Conservation (phyloP, 2,113 vertebrate genomes). For the Bungarus multicinctus region DNA sequence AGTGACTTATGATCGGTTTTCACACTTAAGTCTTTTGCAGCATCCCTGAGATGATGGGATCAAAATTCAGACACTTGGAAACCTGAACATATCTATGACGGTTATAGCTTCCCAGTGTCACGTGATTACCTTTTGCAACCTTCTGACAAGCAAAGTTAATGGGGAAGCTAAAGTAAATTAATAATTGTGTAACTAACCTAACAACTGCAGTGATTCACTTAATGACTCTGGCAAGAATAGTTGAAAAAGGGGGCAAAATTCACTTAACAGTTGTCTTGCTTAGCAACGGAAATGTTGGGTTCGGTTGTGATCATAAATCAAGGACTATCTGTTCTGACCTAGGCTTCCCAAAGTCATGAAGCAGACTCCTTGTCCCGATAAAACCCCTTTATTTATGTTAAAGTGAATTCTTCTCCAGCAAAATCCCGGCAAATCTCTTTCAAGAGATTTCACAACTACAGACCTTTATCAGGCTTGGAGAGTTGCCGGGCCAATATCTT, state of each 20-base stretch:
- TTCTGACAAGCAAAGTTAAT: not conserved
- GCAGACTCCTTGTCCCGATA: too few relatives aligned
- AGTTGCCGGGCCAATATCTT: too few relatives aligned
- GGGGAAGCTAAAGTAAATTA: not conserved
- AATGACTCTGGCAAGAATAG: not conserved
- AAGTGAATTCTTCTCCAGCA: too few relatives aligned
- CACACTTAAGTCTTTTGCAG: not conserved
- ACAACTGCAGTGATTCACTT: not conserved
- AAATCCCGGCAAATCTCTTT: too few relatives aligned
- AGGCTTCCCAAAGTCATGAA: too few relatives aligned
- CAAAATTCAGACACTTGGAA: not conserved
- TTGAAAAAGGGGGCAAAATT: not conserved
- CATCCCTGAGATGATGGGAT: not conserved
- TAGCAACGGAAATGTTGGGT: not conserved
- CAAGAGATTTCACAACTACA: too few relatives aligned
- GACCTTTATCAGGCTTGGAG: too few relatives aligned
- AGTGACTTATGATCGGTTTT: not conserved
- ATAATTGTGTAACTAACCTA: not conserved
- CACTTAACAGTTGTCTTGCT: not conserved
- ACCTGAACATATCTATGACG: not conserved
- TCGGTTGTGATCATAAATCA: not conserved
- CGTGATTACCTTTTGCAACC: not conserved
- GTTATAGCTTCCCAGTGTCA: not conserved
- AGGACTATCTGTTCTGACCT: not conserved
- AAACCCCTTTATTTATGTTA: too few relatives aligned